Base-by-base conservation (phyloP, 2,797 vertebrate genomes). In the Tapera naevia region DNA sequence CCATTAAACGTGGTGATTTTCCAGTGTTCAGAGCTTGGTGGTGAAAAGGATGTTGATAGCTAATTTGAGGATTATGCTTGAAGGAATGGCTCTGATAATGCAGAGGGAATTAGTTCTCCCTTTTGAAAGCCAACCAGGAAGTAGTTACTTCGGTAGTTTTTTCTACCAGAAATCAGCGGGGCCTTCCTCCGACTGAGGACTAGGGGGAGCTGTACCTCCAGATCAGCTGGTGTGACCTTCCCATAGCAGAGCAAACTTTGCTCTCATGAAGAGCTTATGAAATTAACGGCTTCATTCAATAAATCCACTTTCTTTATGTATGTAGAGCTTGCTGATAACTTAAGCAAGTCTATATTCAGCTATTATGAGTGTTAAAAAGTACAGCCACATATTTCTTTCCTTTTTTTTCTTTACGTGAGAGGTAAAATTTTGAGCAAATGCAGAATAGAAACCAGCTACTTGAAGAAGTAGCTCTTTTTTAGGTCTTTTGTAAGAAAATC, bases 131-230 rank as follows among this genome's bases (percentile, higher is more conserved):
- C 28, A 60, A n/a, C 46, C 62, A 32, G 17, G 11, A 23, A 64
- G 54, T 17, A 46, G 37, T 32, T 60, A 3, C 5, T 72, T 30
- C 17, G 17, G 28, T n/a, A 54, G 46, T 5, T 57, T 53, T 86
- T 39, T 39, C 9, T 53, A 22, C 6, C 5, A 15, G 56, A 25
- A n/a, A 28, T 1, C 13, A 23, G 58, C 7, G 1, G 46, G 70
- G 67, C 5, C 9, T 70, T 97, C 60, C 86, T 72, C 28, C 24
- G 30, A n/a, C 23, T 22, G 76, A 86, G 84, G 8, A 37, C 82
- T 83, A 95, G 94, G 24, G 90, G 96, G 94, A 91, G 93, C 96
- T 94, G 85, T 82, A 50, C 62, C 60, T 32, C 91, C 50, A 53
- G 89, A 37, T 45, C 80, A 89, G 76, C 33, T 21, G 24, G 7